Evolutionary conservation across 1,140 invertebrate genomes (phyloP).

Genomic region (Antheraea mylitta): DNA sequence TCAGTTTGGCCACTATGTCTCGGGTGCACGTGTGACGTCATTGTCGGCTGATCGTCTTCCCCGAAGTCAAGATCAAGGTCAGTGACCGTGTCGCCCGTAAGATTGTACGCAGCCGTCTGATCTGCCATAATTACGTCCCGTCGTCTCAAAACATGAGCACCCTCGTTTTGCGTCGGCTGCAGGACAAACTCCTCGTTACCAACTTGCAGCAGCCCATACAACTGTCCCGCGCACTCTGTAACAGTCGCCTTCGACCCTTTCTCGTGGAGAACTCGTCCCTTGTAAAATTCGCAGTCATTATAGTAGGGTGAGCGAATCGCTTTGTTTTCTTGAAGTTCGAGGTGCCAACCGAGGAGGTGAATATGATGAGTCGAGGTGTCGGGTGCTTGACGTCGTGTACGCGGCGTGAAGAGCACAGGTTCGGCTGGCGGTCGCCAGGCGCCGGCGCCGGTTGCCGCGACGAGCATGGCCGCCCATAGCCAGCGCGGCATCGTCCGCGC

Average conservation of each 20-base stretch:
- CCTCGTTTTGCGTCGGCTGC: conserved; percentile 48
- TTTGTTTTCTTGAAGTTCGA: conserved; percentile 61
- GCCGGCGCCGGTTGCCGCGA: conserved; percentile 32
- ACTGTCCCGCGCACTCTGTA: conserved; percentile 63
- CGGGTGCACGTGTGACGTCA: conserved; percentile 43
- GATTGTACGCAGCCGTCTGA: conserved; percentile 51
- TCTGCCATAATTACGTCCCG: conserved; percentile 60
- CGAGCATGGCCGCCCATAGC: conserved; percentile 51
- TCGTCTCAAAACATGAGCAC: conserved; percentile 53
- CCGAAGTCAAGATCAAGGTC: conserved; percentile 68
- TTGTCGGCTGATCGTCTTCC: conserved; percentile 39
- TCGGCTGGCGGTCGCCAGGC: conserved; percentile 41
- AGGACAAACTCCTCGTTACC: conserved; percentile 60
- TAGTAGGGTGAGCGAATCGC: conserved; percentile 67
- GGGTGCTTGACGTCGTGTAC: conserved; percentile 32
- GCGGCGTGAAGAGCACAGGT: conserved; percentile 32
- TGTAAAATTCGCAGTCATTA: conserved; percentile 68
- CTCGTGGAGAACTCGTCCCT: conserved; percentile 53
- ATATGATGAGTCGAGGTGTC: conserved; percentile 44
- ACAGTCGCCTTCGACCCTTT: conserved; percentile 54
- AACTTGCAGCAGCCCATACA: conserved; percentile 65
- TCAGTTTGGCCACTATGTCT: conserved; percentile 43
- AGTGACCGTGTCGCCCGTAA: conserved; percentile 61
- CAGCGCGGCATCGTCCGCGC: conserved; percentile 70
- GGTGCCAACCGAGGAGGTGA: conserved; percentile 60